These are phyloP conservation scores for Halichoeres trimaculatus DNA, from an alignment of 2,113 vertebrate genomes.

Conservation along the genomic window DNA sequence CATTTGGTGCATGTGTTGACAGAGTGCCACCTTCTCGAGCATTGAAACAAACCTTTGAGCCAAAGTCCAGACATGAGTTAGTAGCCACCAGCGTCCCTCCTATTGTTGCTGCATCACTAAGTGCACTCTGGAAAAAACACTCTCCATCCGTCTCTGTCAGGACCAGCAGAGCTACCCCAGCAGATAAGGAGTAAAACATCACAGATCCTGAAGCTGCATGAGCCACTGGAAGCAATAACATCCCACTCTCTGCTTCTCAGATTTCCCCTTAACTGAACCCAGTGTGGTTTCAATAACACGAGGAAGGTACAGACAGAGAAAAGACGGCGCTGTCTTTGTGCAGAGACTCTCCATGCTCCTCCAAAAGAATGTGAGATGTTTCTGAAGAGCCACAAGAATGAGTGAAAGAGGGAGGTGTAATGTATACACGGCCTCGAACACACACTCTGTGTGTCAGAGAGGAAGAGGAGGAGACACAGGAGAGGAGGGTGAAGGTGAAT, in stretches of 20 bases:
- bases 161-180: constrained; percentile 1
- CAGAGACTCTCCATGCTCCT: constrained; percentile 10
- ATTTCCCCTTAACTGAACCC: constrained; percentile 16
- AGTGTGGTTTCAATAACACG: constrained; percentile 14
- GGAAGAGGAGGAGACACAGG: not conserved
- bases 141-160: constrained; percentile 49
- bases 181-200: constrained; percentile 35
- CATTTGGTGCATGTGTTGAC: not conserved
- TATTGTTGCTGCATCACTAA: constrained; percentile 16
- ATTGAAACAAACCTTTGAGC: not conserved
- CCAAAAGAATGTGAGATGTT: not conserved
- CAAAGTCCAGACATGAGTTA: constrained; percentile 13
- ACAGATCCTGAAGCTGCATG: not conserved
- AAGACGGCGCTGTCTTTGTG: constrained; percentile 1
- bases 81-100: not conserved
- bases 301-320: not conserved
- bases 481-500: not conserved
- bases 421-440: not conserved
- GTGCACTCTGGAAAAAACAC: constrained; percentile 16
- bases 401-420: constrained; percentile 1
- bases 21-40: constrained; percentile 18
- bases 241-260: not conserved
- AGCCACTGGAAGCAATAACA: constrained; percentile 2
- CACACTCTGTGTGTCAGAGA: not conserved
- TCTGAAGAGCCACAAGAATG: constrained; percentile 17